Evolutionary conservation across 2,797 vertebrate genomes (phyloP), one percentile per base, ranked within the genome.

Genomic region (Astyanax mexicanus): DNA sequence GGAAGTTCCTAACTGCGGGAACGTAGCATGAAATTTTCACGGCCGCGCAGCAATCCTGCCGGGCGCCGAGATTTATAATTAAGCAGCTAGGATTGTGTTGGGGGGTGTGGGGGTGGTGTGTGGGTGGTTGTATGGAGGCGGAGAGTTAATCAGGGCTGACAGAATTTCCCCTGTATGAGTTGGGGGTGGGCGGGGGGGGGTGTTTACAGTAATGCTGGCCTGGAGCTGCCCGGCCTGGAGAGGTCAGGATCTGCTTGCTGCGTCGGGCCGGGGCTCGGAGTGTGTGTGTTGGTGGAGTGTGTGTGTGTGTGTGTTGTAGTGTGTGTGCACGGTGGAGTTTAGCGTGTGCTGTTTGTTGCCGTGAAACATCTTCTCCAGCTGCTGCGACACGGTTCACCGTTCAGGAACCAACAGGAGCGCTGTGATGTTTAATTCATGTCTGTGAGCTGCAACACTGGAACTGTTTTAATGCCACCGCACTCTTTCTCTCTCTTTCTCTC

Each of bases 61-160:
- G 89, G 81, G 84, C 15, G 64, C 82, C 84, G 87, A 88, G 86
- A 90, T 91, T 86, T 87, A 89, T 93, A 94, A 93, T 92, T 90
- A 91, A 88, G 81, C 84, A 86, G 85, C 86, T 72, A 17, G 84
- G 88, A 91, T 91, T 90, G 90, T 89, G 82, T 85, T 71, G 82
- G 86, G 29, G 29, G 82, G 86, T 29, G 29, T n/a, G n/a, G n/a
- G 32, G 29, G 29, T 32, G 29, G 29, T 32, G 83, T 86, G 69
- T 72, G 85, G 71, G 83, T 90, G 2, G 2, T 29, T 5, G 29
- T 90, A 92, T 86, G 86, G 71, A 54, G 80, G 74, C 88, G 86
- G 90, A 88, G 89, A 91, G 88, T 82, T 84, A 88, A 89, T 82
- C 82, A 86, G 86, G 80, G 74, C 82, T 87, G 83, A 84, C 83